These are phyloP conservation scores for Girardia tigrina DNA, from an alignment of 2,888 invertebrate species.

Conservation along the genomic window DNA sequence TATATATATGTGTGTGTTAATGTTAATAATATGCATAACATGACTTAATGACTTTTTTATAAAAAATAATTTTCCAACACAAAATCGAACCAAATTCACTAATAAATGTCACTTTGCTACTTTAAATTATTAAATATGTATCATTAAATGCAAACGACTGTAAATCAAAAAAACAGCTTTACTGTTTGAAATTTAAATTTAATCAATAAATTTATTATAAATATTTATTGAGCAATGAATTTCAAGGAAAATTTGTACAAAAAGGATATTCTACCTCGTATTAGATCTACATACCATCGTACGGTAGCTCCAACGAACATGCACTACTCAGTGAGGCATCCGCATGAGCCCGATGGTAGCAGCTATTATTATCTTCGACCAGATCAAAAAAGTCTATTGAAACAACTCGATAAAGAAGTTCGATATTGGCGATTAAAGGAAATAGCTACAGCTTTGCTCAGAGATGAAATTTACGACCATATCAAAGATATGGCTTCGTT, in stretches of 20 bases:
- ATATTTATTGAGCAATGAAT: no score
- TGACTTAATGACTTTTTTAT: no score
- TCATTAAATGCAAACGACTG: no score
- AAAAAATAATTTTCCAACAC: no score
- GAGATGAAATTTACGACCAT: constrained; percentile 9
- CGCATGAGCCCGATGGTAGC: background rate
- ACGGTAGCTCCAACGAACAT: background rate
- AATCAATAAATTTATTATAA: no score
- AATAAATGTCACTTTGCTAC: no score
- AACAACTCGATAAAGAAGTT: background rate
- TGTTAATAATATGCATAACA: no score
- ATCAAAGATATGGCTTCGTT: background rate
- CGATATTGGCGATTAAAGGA: background rate
- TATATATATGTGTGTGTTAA: no score
- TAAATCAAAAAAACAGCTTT: no score
- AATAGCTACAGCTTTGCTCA: background rate
- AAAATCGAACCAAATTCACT: no score
- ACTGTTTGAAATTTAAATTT: no score
- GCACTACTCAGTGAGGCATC: background rate
- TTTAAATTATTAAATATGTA: no score
- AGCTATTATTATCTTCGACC: background rate
- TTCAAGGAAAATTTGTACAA: background rate
- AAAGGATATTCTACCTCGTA: background rate
- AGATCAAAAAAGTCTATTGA: background rate
- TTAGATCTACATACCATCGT: background rate